A percentile compares a stretch with the other conserved stretches of the same genome.
phyloP scores from a whole-genome alignment of 2,113 vertebrate species.

The Bubalus kerabau region DNA sequence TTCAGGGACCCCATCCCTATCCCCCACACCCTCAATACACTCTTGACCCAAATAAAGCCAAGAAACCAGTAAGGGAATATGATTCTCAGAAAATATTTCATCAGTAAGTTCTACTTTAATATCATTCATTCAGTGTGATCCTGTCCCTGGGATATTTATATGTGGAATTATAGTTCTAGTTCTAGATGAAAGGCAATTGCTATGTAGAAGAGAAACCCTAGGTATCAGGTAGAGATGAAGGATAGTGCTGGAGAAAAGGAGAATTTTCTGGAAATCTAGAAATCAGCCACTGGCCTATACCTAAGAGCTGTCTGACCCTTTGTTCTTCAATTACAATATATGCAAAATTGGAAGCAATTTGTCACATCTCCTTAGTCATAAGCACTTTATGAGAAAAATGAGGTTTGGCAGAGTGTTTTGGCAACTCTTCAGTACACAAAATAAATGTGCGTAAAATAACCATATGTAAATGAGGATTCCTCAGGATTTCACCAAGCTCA shows the following conservation, averaged over 20 bases:
- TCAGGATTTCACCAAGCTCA: slow-evolving; percentile 11
- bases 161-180: background rate
- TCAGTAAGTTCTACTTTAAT: background rate
- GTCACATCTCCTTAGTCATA: background rate
- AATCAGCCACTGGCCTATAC: background rate
- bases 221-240: background rate
- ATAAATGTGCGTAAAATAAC: background rate
- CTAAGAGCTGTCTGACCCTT: background rate
- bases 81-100: background rate
- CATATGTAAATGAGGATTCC: slow-evolving; percentile 8
- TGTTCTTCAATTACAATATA: background rate
- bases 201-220: background rate
- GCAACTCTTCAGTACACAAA: background rate
- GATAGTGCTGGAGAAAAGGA: background rate
- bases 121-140: background rate
- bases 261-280: background rate
- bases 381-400: background rate
- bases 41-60: background rate
- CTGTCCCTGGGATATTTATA: background rate
- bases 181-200: background rate
- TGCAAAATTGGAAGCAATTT: background rate
- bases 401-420: background rate
- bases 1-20: background rate
- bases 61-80: background rate
- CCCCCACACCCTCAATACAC: background rate